phyloP scores from a whole-genome alignment of 2,888 invertebrate genomes.

The Drosophila demipolita region DNA sequence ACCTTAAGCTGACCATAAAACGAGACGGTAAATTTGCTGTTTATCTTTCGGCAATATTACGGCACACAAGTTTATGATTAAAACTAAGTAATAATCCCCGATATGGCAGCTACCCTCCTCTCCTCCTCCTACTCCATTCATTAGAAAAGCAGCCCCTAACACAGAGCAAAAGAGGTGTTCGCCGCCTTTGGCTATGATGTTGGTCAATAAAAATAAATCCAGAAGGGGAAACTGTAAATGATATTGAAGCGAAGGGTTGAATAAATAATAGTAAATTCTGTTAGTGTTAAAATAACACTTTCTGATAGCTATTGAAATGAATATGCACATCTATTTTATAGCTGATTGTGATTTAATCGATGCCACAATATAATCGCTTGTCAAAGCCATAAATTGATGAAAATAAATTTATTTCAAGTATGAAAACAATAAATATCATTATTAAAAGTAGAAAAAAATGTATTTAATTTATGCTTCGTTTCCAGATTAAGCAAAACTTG shows the following conservation, averaged over 20 bases:
- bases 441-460: neutral
- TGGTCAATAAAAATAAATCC: conserved; percentile 18
- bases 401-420: neutral
- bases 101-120: conserved; percentile 1
- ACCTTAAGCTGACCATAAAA: conserved; percentile 45
- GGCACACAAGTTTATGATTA: conserved; percentile 61
- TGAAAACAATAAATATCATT: neutral
- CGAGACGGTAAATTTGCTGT: conserved; percentile 36
- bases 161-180: conserved; percentile 22
- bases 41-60: conserved; percentile 36
- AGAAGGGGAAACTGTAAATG: conserved; percentile 46
- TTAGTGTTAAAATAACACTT: conserved; percentile 17
- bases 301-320: conserved; percentile 5
- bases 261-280: conserved; percentile 34
- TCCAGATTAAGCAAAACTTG: neutral
- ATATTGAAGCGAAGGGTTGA: conserved; percentile 39
- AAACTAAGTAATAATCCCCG: conserved; percentile 63
- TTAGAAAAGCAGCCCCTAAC: neutral
- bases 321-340: conserved; percentile 6
- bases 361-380: neutral
- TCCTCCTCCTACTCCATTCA: neutral
- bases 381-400: neutral
- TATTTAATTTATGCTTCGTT: too few species aligned
- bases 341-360: conserved; percentile 9
- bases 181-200: conserved; percentile 9